Evolutionary conservation across 2,888 invertebrate genomes (phyloP).

Genomic region (Chesias legatella): DNA sequence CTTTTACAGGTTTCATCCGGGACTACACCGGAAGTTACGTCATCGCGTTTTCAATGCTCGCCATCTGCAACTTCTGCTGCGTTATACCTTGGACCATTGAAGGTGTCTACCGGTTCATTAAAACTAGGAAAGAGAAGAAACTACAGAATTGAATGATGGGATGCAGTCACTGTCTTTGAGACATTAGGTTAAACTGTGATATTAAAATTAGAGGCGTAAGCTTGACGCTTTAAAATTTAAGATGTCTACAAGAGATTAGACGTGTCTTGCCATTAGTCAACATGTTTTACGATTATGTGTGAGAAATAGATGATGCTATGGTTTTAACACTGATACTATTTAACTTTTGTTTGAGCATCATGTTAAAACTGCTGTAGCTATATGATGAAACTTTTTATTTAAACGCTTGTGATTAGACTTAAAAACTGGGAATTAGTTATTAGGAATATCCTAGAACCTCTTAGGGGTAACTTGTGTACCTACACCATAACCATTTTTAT

Average conservation of each 20-base stretch:
- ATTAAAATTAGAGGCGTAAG: slow-evolving; percentile 16
- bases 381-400: no score
- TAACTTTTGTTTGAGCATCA: no score
- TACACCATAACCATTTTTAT: no score
- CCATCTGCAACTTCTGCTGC: slow-evolving; percentile 80
- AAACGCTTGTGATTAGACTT: no score
- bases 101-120: slow-evolving; percentile 50
- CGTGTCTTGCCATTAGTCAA: neutral
- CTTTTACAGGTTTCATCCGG: slow-evolving; percentile 78
- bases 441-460: no score
- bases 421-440: no score
- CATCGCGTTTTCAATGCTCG: slow-evolving; percentile 80
- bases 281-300: no score
- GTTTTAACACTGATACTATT: no score
- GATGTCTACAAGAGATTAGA: neutral
- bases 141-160: slow-evolving; percentile 24
- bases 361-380: no score
- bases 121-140: slow-evolving; percentile 24
- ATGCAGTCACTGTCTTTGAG: slow-evolving; percentile 1
- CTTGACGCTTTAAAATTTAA: slow-evolving; percentile 2
- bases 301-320: no score
- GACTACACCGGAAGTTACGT: slow-evolving; percentile 81
- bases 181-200: slow-evolving; percentile 22
- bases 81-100: slow-evolving; percentile 83
- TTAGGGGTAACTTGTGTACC: no score